These are phyloP conservation scores for Anisognathus igniventris DNA, from an alignment of 2,797 vertebrate genomes.

Conservation along the genomic window DNA sequence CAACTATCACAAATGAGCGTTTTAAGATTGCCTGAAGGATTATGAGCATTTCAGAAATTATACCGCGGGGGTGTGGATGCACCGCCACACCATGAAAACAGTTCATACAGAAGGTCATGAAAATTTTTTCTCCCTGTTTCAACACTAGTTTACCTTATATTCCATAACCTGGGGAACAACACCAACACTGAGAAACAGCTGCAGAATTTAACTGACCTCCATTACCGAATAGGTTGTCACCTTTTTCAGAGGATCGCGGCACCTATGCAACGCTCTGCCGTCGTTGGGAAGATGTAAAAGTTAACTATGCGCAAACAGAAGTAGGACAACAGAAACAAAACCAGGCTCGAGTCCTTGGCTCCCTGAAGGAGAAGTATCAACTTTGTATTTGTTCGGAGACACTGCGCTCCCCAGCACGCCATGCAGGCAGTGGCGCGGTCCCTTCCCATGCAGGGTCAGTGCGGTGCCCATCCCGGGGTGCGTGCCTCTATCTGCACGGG, in stretches of 20 bases:
- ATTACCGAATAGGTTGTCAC: rapidly evolving
- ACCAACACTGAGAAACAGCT: background rate
- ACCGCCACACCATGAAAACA: background rate
- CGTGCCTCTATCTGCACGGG: rapidly evolving
- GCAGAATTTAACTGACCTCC: rapidly evolving
- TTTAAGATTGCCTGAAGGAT: background rate
- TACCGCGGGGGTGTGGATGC: background rate
- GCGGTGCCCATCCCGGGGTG: rapidly evolving
- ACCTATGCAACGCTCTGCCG: rapidly evolving
- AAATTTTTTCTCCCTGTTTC: background rate
- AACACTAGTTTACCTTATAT: background rate
- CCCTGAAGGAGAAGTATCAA: background rate
- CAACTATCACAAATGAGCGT: background rate
- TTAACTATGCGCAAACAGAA: rapidly evolving
- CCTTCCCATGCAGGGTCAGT: background rate
- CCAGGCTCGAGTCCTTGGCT: rapidly evolving
- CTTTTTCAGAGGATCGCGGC: background rate
- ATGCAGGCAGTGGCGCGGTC: rapidly evolving
- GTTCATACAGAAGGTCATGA: background rate
- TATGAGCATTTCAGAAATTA: background rate
- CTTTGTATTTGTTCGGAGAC: background rate
- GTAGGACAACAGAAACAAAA: background rate
- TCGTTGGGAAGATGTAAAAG: background rate
- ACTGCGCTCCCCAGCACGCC: rapidly evolving
- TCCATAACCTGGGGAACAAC: background rate